Conservation (phyloP, 92 coral and sea anemone species). For the Bergia puertoricense region DNA sequence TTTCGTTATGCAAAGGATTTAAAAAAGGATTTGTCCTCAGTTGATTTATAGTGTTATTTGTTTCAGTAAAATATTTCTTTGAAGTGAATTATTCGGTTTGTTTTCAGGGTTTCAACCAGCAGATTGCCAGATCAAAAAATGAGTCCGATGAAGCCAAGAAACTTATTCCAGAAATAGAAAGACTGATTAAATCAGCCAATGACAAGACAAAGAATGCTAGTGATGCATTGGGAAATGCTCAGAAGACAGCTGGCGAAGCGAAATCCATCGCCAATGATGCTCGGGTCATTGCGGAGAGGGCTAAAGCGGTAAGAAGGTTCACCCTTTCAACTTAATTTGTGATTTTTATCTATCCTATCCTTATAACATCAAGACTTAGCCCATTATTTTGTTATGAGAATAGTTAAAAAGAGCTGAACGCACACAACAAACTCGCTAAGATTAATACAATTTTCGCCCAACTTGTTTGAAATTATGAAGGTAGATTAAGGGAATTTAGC, state of each 20-base stretch:
- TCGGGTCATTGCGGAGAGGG: slow-evolving; percentile 54
- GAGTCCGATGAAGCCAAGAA: slow-evolving; percentile 84
- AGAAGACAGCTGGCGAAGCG: slow-evolving; percentile 59
- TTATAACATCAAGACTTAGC: no score
- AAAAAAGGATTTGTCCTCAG: no score
- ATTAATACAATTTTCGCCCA: neutral
- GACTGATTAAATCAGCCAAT: slow-evolving; percentile 83
- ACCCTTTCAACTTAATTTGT: neutral
- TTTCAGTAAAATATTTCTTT: neutral
- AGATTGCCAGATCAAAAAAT: slow-evolving; percentile 73
- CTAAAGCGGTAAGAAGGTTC: slow-evolving; percentile 63
- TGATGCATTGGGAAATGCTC: slow-evolving; percentile 73
- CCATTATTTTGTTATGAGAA: neutral
- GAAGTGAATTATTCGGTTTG: neutral
- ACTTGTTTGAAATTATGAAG: neutral
- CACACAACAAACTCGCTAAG: neutral
- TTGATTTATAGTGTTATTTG: no score
- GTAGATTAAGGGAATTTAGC: no score
- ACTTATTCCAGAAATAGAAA: slow-evolving; percentile 79
- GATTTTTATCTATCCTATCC: neutral
- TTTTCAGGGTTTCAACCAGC: slow-evolving; percentile 80
- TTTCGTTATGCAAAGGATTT: no score
- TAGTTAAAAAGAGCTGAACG: neutral
- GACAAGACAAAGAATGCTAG: slow-evolving; percentile 81
- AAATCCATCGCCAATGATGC: slow-evolving; percentile 63